A percentile compares a stretch with the other conserved stretches of the same genome.
These are phyloP conservation scores for Monopis laevigella DNA, from an alignment of 2,888 invertebrate species.

Conservation along the genomic window DNA sequence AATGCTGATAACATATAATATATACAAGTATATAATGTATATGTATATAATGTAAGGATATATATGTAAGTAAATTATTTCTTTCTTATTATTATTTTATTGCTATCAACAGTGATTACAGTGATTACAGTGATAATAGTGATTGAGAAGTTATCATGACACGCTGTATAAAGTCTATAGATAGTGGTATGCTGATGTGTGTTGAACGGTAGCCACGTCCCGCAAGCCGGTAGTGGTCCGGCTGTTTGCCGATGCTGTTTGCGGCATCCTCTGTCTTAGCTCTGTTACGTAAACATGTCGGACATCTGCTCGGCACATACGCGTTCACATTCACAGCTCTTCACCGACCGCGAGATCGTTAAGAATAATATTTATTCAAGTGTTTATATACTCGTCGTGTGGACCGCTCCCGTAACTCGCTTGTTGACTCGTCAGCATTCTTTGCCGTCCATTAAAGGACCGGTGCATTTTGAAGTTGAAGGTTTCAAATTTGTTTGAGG, in stretches of 20 bases:
- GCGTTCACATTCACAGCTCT: slow-evolving; percentile 9
- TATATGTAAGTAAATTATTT: no score
- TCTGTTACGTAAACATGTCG: slow-evolving; percentile 56
- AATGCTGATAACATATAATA: no score
- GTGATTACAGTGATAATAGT: no score
- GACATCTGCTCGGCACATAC: slow-evolving; percentile 25
- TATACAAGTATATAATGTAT: no score
- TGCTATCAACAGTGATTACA: no score
- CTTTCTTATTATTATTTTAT: no score
- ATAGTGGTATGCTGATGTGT: no score
- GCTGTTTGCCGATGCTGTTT: slow-evolving; percentile 15
- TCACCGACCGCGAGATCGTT: slow-evolving; percentile 53
- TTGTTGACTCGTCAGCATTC: slow-evolving; percentile 15
- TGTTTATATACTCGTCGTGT: slow-evolving; percentile 10
- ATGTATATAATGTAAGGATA: no score
- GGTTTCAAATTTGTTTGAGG: no score
- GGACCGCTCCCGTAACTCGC: slow-evolving; percentile 8
- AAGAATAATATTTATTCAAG: slow-evolving; percentile 58
- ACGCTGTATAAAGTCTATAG: no score
- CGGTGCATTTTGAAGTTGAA: neutral
- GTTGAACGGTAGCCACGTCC: no score
- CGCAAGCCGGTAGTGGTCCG: slow-evolving; percentile 20
- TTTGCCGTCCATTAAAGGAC: slow-evolving; percentile 4
- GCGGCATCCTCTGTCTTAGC: slow-evolving; percentile 36
- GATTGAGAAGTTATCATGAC: no score